Evolutionary conservation across 2,888 invertebrate genomes (phyloP).

Genomic region (Geophilus truncorum): DNA sequence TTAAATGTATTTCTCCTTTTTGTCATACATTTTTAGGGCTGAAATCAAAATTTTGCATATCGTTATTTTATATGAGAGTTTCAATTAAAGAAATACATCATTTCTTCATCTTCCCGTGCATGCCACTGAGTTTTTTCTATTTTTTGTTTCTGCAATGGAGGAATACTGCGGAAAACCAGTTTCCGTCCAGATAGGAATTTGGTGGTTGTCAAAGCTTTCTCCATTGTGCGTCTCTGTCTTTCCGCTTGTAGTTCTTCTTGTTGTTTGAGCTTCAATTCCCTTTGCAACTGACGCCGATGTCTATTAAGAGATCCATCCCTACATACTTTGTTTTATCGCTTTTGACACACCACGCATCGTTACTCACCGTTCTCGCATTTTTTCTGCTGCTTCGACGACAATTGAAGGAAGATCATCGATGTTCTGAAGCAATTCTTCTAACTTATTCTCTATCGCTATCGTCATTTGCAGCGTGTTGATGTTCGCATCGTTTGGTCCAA

Average conservation of each 20-base stretch:
- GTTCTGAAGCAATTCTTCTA: slow-evolving; percentile 22
- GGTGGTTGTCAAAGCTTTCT: neutral
- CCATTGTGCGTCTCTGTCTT: neutral
- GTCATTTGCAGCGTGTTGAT: slow-evolving; percentile 20
- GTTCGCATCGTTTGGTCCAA: slow-evolving; percentile 28
- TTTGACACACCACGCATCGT: no score
- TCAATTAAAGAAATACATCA: neutral
- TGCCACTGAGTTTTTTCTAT: neutral
- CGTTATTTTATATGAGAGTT: neutral
- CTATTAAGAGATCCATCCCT: neutral
- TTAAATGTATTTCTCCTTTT: no score
- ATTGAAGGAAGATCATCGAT: neutral
- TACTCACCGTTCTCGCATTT: neutral
- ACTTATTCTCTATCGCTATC: slow-evolving; percentile 21
- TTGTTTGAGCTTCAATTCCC: neutral
- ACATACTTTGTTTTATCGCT: neutral
- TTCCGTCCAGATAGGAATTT: neutral
- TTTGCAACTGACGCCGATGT: neutral
- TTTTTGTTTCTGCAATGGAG: neutral
- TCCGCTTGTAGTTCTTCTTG: neutral
- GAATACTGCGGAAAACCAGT: neutral
- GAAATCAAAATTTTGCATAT: neutral
- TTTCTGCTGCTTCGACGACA: neutral
- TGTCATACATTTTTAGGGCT: neutral
- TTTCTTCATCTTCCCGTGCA: slow-evolving; percentile 1